Evolutionary conservation across 2,797 vertebrate genomes (phyloP), one percentile per base, ranked within the genome.

Genomic region (Fistularia tabacaria): DNA sequence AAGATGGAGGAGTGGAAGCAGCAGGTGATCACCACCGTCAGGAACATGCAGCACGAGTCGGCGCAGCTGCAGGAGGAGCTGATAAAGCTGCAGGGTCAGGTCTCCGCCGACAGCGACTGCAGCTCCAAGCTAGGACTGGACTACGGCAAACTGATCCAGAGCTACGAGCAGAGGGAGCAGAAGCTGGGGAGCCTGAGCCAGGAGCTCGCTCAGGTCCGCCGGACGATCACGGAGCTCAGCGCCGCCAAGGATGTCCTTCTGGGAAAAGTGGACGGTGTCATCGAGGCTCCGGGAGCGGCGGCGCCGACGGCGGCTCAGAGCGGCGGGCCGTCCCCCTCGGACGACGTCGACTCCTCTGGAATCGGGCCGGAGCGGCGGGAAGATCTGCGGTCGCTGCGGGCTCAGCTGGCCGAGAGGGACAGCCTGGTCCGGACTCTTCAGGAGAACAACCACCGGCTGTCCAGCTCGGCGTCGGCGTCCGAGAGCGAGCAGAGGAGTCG

Each of bases 1-100:
- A 99, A 99, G 82, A 95, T 99, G 94, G 95, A 98, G 15, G 97
- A 99, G 74, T 99, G 97, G 97, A 99, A 99, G 71, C 94, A 97
- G 61, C 97, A 99, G 71, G 97, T 98, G 50, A 97, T 98, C 80
- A 99, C 97, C 9, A 98, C 97, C 0, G 95, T 99, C 7, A 94
- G 94, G 68, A 99, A 99, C 66, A 98, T 99, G 97, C 94, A 98
- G 37, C 97, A 94, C 0, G 97, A 99, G 84, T 98, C 96, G 0
- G 96, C 93, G 9, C 94, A 98, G 71, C 92, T 99, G 39, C 95
- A 98, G 14, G 96, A 97, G 14, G 95, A 99, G 54, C 90, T 99
- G 12, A 83, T 95, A 9, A 92, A 90, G 8, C 93, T 99, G 36
- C 95, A 98, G 72, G 88, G 91, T 4, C 94, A 95, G 71, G 92